Conservation (phyloP, 1,140 invertebrate genomes). For the Eupeodes corollae region DNA sequence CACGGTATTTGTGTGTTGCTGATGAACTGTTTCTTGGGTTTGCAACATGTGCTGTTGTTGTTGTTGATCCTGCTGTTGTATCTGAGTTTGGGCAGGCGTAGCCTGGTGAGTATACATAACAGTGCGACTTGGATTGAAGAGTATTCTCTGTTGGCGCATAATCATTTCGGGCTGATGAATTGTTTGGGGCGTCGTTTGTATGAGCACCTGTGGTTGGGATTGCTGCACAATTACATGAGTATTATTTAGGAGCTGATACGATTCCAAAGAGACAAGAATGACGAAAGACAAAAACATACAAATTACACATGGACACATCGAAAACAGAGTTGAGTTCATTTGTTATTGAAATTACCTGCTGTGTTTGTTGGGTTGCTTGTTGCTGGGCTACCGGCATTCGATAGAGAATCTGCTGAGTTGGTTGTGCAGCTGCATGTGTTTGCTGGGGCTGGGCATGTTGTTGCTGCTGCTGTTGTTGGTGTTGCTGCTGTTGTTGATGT, state of each 20-base stretch:
- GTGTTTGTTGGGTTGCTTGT: constrained; percentile 20
- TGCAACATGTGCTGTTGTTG: constrained; percentile 14
- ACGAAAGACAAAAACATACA: too few relatives aligned
- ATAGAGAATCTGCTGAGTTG: constrained; percentile 32
- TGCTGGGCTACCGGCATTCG: constrained; percentile 19
- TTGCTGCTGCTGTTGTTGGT: constrained; percentile 38
- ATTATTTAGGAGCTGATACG: constrained; percentile 22
- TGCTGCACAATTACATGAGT: constrained; percentile 31
- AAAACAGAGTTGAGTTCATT: too few relatives aligned
- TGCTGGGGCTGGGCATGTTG: constrained; percentile 23
- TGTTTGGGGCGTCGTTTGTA: constrained; percentile 18
- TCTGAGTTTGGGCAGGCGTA: constrained; percentile 9
- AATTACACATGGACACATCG: too few relatives aligned
- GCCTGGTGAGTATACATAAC: constrained; percentile 20
- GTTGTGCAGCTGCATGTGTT: constrained; percentile 20
- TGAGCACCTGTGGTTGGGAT: constrained; percentile 24
- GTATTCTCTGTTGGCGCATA: constrained; percentile 23
- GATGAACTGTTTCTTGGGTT: constrained; percentile 21
- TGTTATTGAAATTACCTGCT: not conserved
- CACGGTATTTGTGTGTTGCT: constrained; percentile 15
- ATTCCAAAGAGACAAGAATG: too few relatives aligned
- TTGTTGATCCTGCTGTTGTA: constrained; percentile 25
- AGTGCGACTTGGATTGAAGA: constrained; percentile 22
- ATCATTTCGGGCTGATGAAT: constrained; percentile 24
- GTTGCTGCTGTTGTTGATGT: constrained; percentile 38